These are phyloP conservation scores for Burhinus bistriatus DNA, from an alignment of 2,113 vertebrate genomes.

Conservation along the genomic window DNA sequence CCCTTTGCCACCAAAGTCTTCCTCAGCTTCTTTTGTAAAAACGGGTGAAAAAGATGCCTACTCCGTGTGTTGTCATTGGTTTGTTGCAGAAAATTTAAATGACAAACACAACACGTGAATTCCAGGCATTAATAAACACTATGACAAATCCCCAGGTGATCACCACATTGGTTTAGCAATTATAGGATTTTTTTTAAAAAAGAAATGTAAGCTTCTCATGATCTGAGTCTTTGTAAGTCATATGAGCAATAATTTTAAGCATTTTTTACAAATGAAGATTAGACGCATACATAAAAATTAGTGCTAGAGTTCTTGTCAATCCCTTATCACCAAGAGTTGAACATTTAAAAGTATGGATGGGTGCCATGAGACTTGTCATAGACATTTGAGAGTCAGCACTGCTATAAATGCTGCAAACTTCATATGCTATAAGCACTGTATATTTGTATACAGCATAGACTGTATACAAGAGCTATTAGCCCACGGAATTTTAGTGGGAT, in stretches of 20 bases:
- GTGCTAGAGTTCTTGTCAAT: neutral
- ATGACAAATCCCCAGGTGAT: neutral
- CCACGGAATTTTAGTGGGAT: neutral
- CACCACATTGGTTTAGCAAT: neutral
- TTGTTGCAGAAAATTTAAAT: neutral
- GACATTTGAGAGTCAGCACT: conserved; percentile 3
- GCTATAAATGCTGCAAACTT: neutral
- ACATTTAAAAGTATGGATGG: neutral
- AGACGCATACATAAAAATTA: neutral
- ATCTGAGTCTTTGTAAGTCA: neutral
- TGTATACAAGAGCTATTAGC: neutral
- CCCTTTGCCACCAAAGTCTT: neutral
- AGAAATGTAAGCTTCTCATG: neutral
- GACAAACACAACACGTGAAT: neutral
- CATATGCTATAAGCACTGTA: neutral
- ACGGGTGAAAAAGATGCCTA: neutral
- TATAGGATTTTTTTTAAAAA: neutral
- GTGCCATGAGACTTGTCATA: conserved; percentile 3
- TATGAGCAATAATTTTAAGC: neutral
- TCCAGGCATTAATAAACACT: neutral
- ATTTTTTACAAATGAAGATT: neutral
- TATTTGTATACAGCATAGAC: neutral
- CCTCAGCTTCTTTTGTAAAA: neutral
- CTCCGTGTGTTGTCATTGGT: neutral
- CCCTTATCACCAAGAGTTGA: neutral